Evolutionary conservation across 2,113 vertebrate genomes (phyloP).

Genomic region (Centropus unirufus): DNA sequence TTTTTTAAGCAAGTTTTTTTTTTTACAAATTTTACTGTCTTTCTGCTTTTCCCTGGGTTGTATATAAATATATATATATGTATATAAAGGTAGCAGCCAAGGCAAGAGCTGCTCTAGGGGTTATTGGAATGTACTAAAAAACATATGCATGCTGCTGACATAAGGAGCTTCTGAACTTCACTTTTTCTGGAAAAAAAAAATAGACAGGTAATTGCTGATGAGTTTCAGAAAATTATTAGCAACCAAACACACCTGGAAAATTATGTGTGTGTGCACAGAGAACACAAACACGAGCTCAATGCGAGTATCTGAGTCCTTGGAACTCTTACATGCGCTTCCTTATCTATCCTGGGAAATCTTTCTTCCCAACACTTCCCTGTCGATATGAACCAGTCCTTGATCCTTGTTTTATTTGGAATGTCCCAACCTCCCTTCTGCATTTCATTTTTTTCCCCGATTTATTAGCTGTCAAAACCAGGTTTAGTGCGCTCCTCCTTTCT

Average conservation of each 20-base stretch:
- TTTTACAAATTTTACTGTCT: neutral
- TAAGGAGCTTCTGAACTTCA: neutral
- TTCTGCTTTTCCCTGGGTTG: neutral
- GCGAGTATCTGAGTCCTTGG: neutral
- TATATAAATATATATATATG: neutral
- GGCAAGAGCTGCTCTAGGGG: neutral
- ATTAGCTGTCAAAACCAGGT: neutral
- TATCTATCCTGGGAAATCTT: neutral
- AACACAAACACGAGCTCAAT: accelerated
- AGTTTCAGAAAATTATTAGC: neutral
- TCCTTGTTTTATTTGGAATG: neutral
- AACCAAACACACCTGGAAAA: neutral
- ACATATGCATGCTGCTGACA: no score
- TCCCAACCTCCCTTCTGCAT: neutral
- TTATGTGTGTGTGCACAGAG: accelerated
- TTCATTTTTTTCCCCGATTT: neutral
- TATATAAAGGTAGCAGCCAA: neutral
- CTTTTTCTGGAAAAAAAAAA: neutral
- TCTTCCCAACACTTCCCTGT: neutral
- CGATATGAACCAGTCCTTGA: neutral
- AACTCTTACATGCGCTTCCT: neutral
- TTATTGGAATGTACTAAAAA: neutral
- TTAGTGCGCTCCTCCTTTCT: accelerated
- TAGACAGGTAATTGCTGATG: neutral
- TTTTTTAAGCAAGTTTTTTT: neutral